Evolutionary conservation across 2,797 vertebrate species (phyloP), one percentile per base, ranked within the genome.

Genomic region (Tokudaia tokunoshimensis): DNA sequence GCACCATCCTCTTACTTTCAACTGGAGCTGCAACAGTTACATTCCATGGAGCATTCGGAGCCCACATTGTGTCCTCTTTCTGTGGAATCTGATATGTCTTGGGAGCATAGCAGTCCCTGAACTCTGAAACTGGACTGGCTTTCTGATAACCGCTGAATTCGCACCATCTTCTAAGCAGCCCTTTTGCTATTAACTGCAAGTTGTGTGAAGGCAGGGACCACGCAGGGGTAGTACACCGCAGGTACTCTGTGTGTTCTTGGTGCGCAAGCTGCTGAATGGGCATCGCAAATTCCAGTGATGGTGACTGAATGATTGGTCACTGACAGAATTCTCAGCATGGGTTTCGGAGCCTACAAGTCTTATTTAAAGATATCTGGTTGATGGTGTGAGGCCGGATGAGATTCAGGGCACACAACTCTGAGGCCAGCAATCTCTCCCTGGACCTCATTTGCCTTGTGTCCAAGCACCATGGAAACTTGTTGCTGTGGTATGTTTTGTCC

Each of bases 401-500:
- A 72, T n/a, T 65, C 31, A 0, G 79, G 74, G 84, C 20, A 82
- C 81, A 41, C 22, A 61, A 80, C 50, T 92, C 59, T 31, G 63
- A 90, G 92, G 87, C 94, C 92, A 70, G 94, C 7, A 89, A 76
- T 91, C 57, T 57, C 70, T 88, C 52, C 75, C 92, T 47, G 76
- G 70, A 44, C 90, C 13, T 2, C 74, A 47, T 94, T 92, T 97
- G 67, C 87, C 92, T 91, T 24, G 44, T 94, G 95, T 96, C 96
- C 95, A 95, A 92, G 91, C 89, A 87, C 97, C 98, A 97, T 96
- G 95, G 97, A 96, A 97, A 97, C 96, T 92, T 97, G 96, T 97
- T 97, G 96, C 96, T 95, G 95, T 94, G 96, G 94, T 89, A 92
- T 87, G 72, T 88, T 95, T 96, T 86, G 85, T 84, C 85, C 72